These are phyloP conservation scores for Achatina immaculata DNA, from an alignment of 1,140 invertebrate species.

Conservation along the genomic window DNA sequence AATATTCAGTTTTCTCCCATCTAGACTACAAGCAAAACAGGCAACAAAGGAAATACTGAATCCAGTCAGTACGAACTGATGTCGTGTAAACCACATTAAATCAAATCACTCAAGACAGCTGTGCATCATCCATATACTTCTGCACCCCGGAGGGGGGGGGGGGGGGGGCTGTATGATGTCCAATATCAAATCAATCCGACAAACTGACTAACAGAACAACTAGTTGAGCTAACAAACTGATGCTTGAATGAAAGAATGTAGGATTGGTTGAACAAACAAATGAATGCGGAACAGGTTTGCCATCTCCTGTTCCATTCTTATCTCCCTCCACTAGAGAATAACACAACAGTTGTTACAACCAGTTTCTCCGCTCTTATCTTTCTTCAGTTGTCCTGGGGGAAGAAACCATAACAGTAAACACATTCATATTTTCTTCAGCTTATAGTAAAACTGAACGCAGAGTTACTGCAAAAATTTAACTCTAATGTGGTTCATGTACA, in stretches of 20 bases:
- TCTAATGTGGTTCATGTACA: background rate
- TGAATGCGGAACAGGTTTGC: background rate
- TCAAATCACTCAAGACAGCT: too few relatives aligned
- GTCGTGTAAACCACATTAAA: too few relatives aligned
- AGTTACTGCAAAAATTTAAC: background rate
- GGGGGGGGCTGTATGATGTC: too few relatives aligned
- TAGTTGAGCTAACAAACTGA: too few relatives aligned
- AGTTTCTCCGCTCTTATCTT: slow-evolving; percentile 69
- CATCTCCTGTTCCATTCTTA: background rate
- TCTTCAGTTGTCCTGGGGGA: slow-evolving; percentile 67
- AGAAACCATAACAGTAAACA: slow-evolving; percentile 17
- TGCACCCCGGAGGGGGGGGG: too few relatives aligned
- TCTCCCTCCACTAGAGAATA: slow-evolving; percentile 54
- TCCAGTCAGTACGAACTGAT: too few relatives aligned
- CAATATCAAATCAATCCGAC: too few relatives aligned
- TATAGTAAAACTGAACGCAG: background rate
- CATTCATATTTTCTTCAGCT: background rate
- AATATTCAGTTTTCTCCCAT: too few relatives aligned
- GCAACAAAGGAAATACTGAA: too few relatives aligned
- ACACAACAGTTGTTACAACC: slow-evolving; percentile 69
- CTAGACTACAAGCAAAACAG: too few relatives aligned
- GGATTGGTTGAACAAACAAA: background rate
- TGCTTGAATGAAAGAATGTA: background rate
- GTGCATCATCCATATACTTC: too few relatives aligned
- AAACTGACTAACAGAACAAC: too few relatives aligned